phyloP scores from a whole-genome alignment of 2,888 invertebrate genomes.

The Iphiclides podalirius region DNA sequence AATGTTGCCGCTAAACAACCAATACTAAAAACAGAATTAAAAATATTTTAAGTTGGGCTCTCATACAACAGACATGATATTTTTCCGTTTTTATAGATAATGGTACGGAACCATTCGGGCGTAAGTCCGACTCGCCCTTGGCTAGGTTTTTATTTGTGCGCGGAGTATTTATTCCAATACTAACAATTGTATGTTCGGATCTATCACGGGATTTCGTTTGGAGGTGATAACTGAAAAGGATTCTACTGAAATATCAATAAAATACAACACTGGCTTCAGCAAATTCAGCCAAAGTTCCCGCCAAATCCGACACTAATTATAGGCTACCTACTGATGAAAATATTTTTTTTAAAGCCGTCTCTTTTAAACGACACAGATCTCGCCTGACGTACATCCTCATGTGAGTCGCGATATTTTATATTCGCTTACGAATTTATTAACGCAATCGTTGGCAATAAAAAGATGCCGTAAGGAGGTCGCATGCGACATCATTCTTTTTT shows the following conservation, averaged over 20 bases:
- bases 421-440: slow-evolving; percentile 61
- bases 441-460: slow-evolving; percentile 58
- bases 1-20: too few relatives aligned
- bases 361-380: slow-evolving; percentile 54
- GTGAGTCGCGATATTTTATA: slow-evolving; percentile 41
- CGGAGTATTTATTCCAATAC: too few relatives aligned
- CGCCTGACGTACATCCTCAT: slow-evolving; percentile 47
- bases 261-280: neutral
- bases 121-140: too few relatives aligned
- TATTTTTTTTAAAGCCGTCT: slow-evolving; percentile 14
- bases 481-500: slow-evolving; percentile 47
- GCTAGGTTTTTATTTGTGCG: too few relatives aligned
- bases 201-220: too few relatives aligned
- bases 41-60: too few relatives aligned
- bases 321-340: neutral
- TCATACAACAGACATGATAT: too few relatives aligned
- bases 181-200: too few relatives aligned
- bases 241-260: neutral
- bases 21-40: too few relatives aligned
- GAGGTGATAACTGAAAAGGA: too few relatives aligned
- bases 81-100: too few relatives aligned
- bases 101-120: too few relatives aligned
- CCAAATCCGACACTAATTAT: neutral
- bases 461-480: slow-evolving; percentile 61
- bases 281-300: neutral